Evolutionary conservation across 2,797 vertebrate genomes (phyloP).

Genomic region (Darevskia nairensis): DNA sequence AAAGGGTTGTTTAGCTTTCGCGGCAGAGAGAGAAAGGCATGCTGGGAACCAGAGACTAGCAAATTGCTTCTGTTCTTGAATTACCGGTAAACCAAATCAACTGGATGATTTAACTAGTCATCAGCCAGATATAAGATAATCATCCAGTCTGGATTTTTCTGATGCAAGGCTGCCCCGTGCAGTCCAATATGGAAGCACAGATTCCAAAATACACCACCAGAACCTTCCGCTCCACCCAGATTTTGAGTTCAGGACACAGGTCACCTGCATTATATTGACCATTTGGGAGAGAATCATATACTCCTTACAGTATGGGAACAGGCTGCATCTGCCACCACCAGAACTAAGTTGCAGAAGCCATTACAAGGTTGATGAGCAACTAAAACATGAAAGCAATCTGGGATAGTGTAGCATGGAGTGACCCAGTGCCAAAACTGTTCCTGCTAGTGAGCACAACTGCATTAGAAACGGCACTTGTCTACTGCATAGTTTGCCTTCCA

Average conservation of each 20-base stretch:
- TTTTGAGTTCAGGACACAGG: not conserved
- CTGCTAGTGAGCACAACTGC: not conserved
- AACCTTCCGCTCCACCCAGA: not conserved
- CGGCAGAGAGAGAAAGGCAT: not conserved
- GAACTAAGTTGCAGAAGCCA: not conserved
- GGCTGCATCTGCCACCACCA: not conserved
- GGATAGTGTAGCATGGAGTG: no score
- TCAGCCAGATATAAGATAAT: not conserved
- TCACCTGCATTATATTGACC: not conserved
- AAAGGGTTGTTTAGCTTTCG: conserved; percentile 5
- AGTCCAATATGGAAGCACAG: not conserved
- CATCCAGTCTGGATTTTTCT: not conserved
- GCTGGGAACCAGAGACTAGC: not conserved
- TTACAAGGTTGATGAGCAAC: not conserved
- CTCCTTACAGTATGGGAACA: not conserved
- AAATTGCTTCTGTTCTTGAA: no score
- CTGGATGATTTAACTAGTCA: not conserved
- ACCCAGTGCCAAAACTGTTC: not conserved
- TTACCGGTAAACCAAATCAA: not conserved
- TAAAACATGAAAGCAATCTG: not conserved
- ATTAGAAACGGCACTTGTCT: not conserved
- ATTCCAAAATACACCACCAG: not conserved
- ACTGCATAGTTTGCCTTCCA: not conserved
- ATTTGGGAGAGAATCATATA: not conserved
- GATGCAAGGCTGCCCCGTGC: no score